These are phyloP conservation scores for Halocynthia roretzi DNA, from an alignment of 23 tunicate genomes.

Conservation along the genomic window DNA sequence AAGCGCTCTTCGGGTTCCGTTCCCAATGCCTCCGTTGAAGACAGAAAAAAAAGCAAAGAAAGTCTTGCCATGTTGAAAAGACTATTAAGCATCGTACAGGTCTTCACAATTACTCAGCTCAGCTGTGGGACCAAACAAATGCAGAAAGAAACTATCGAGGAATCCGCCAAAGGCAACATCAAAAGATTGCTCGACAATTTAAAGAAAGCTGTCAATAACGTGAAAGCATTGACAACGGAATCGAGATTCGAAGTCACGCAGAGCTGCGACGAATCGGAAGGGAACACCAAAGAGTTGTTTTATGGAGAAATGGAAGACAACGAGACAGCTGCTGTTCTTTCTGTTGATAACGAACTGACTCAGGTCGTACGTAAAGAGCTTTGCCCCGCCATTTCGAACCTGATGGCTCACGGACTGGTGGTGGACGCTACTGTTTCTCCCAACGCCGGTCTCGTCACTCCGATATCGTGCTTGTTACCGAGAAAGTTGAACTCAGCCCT, in stretches of 20 bases:
- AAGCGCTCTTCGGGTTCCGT: constrained; percentile 67
- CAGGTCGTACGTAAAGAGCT: constrained; percentile 77
- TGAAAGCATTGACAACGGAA: constrained; percentile 1
- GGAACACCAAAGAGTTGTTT: neutral
- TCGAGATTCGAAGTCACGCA: neutral
- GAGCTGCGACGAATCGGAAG: neutral
- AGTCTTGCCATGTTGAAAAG: constrained; percentile 39
- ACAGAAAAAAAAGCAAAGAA: constrained; percentile 28
- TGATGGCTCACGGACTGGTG: constrained; percentile 65
- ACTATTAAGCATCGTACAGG: constrained; percentile 57
- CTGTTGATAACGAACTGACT: constrained; percentile 51
- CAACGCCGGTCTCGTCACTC: constrained; percentile 53
- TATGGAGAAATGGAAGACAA: constrained; percentile 1
- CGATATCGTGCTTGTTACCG: constrained; percentile 83
- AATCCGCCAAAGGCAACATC: constrained; percentile 22
- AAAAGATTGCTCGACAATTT: constrained; percentile 31
- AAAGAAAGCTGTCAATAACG: constrained; percentile 51
- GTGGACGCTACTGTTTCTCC: constrained; percentile 60
- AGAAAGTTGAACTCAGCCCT: constrained; percentile 44
- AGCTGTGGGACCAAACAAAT: constrained; percentile 46
- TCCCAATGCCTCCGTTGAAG: constrained; percentile 12
- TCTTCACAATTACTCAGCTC: constrained; percentile 71
- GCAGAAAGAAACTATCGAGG: constrained; percentile 14
- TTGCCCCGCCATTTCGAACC: constrained; percentile 44
- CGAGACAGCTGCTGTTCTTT: constrained; percentile 4